Conservation (phyloP, 1,140 invertebrate genomes). For the Leptonema lineaticorne region DNA sequence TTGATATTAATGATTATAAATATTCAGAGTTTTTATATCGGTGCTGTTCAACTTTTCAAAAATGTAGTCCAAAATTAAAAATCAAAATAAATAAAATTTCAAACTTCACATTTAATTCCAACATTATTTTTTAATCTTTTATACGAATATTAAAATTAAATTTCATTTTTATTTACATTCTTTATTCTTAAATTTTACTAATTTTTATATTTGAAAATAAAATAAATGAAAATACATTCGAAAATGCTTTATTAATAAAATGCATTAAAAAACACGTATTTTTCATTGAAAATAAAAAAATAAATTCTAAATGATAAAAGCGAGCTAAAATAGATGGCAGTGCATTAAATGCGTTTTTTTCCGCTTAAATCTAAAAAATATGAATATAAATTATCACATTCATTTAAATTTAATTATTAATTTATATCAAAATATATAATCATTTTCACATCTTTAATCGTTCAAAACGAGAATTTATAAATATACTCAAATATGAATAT, state of each 20-base stretch:
- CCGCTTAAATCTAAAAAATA: too few relatives aligned
- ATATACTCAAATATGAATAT: not conserved
- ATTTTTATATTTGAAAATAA: not conserved
- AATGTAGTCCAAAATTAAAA: too few relatives aligned
- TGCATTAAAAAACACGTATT: not conserved
- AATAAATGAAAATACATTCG: not conserved
- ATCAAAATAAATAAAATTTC: too few relatives aligned
- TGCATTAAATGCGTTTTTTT: conserved; percentile 5
- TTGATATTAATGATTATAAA: too few relatives aligned
- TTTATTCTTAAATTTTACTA: too few relatives aligned
- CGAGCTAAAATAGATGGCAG: conserved; percentile 2
- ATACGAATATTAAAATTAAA: too few relatives aligned
- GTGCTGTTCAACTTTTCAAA: too few relatives aligned
- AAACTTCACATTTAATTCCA: too few relatives aligned
- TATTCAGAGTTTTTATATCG: too few relatives aligned
- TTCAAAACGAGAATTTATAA: not conserved
- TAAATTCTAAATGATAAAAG: not conserved
- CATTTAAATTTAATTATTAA: not conserved
- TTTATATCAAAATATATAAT: not conserved
- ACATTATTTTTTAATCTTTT: too few relatives aligned
- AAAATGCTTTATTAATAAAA: not conserved
- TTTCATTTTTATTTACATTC: too few relatives aligned
- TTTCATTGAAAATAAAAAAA: not conserved
- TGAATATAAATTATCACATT: not conserved
- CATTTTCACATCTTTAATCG: not conserved